Evolutionary conservation across 2,113 vertebrate genomes (phyloP).

Genomic region (Tragulus kanchil): DNA sequence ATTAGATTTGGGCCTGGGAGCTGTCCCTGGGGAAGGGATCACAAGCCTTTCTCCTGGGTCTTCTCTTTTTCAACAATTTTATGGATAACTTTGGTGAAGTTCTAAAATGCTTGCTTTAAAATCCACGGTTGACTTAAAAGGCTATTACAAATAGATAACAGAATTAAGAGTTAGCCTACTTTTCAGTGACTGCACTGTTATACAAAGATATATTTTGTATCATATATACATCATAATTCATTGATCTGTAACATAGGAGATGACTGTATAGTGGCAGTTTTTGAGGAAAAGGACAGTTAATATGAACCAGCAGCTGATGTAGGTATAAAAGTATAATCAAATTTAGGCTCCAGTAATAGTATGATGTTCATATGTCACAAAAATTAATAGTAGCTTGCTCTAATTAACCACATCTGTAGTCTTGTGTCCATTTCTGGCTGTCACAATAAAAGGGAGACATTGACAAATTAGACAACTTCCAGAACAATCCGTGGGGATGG

Average conservation of each 20-base stretch:
- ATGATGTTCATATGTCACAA: conserved; percentile 47
- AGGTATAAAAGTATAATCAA: conserved; percentile 12
- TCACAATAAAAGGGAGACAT: conserved; percentile 64
- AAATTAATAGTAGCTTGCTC: conserved; percentile 64
- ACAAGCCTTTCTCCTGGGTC: conserved; percentile 19
- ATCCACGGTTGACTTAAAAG: conserved; percentile 29
- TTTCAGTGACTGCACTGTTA: background rate
- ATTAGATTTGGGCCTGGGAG: background rate
- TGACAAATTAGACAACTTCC: conserved; percentile 80
- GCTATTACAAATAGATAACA: conserved; percentile 34
- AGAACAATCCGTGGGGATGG: conserved; percentile 23
- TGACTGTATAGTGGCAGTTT: conserved; percentile 24
- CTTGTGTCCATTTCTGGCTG: conserved; percentile 63
- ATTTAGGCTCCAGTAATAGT: conserved; percentile 31
- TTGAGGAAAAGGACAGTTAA: conserved; percentile 55
- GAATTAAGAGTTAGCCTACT: conserved; percentile 13
- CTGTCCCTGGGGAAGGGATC: background rate
- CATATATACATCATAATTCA: conserved; percentile 37
- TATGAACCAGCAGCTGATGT: background rate
- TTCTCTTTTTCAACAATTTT: conserved; percentile 32
- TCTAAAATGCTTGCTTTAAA: conserved; percentile 56
- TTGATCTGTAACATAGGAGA: background rate
- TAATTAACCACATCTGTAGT: conserved; percentile 69
- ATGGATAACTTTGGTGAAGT: conserved; percentile 35
- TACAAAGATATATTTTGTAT: conserved; percentile 42